Percentiles rank a stretch among this genome's conserved stretches.
phyloP scores from a whole-genome alignment of 2,888 invertebrate species.

The Trachelus troglodyta region DNA sequence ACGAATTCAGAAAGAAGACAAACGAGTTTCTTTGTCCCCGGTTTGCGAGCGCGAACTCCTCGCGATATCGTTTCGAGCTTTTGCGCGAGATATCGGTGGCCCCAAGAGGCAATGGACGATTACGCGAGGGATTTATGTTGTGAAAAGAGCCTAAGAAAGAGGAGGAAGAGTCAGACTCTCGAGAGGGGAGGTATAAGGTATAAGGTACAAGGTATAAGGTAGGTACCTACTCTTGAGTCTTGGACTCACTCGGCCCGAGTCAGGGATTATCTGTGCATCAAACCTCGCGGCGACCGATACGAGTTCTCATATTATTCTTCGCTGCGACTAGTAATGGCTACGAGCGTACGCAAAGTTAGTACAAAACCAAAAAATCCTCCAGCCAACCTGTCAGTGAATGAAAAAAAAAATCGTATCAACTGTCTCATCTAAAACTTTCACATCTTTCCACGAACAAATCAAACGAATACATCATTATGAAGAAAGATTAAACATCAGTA shows the following conservation, averaged over 20 bases:
- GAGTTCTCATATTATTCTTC: constrained; percentile 23
- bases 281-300: constrained; percentile 28
- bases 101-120: constrained; percentile 4
- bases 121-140: constrained; percentile 15
- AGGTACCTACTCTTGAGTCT: constrained; percentile 20
- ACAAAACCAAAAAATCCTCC: not conserved
- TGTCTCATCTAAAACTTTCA: not conserved
- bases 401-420: not conserved
- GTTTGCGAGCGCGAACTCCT: not conserved
- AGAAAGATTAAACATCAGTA: too few species aligned
- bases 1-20: not conserved
- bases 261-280: constrained; percentile 25
- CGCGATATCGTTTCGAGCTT: not conserved
- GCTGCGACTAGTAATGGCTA: constrained; percentile 14
- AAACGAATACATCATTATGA: not conserved
- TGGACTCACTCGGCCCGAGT: constrained; percentile 23
- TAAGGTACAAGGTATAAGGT: constrained; percentile 36
- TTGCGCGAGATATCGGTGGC: constrained; percentile 6
- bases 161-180: constrained; percentile 24
- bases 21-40: not conserved
- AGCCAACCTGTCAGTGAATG: too few species aligned
- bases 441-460: not conserved
- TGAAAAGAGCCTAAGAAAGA: constrained; percentile 35
- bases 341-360: not conserved
- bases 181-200: constrained; percentile 31